Evolutionary conservation across 2,797 vertebrate species (phyloP), one percentile per base, ranked within the genome.

Genomic region (Vespertilio murinus): DNA sequence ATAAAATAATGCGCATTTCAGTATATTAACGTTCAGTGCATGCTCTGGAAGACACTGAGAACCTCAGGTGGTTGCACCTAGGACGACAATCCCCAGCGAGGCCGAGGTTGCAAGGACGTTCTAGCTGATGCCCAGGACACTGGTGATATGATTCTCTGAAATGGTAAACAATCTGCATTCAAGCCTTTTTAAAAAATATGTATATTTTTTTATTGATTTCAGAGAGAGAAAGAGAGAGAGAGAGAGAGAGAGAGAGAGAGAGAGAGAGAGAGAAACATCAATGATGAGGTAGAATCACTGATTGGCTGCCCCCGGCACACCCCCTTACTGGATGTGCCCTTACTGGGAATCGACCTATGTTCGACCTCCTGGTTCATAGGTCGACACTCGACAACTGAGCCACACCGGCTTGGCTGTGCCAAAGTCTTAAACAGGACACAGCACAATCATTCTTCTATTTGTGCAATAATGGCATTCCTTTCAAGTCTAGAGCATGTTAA

Each of bases 61-160:
- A 38, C 6, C 33, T 17, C 16, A 45, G 12, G 74, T 81, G 79
- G 38, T 38, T 71, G 61, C 16, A 35, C 4, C 45, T 56, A 54
- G 28, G 54, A 2, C 73, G 69, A 81, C 65, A 65, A 49, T 88
- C 90, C 75, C 69, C 59, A 79, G 35, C 78, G 64, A 65, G 17
- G 20, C 40, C n/a, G n/a, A n/a, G 59, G 49, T 65, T 69, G 30
- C 71, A 90, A 78, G 35, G 5, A 6, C 64, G 69, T 8, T 18
- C 28, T 42, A 81, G 75, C n/a, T 83, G 74, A 89, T 89, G 88
- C 86, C 61, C 35, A n/a, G 65, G 45, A 42, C 10, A 14, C 22
- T 13, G 42, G 28, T 81, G 86, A 93, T 65, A 45, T 12, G 25
- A 42, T 56, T 83, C 86, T 88, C 78, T 67, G 71, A 97, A 94